Percentiles rank a stretch among this genome's conserved stretches.
These are phyloP conservation scores for Egretta garzetta DNA, from an alignment of 2,113 vertebrate species.

Conservation along the genomic window DNA sequence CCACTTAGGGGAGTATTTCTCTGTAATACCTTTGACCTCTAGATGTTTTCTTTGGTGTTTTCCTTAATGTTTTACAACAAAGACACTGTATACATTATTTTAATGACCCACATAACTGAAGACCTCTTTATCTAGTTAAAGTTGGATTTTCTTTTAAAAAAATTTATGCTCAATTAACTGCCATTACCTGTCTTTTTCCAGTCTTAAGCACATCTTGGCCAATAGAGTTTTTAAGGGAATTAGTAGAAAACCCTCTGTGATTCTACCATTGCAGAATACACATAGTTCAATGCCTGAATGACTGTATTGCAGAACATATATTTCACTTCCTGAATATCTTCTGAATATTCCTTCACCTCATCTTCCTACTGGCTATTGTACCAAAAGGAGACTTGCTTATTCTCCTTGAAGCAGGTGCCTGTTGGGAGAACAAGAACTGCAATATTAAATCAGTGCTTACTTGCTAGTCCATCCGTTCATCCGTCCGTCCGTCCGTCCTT, in stretches of 20 bases:
- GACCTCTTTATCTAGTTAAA: background rate
- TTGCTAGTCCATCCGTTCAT: too few species aligned
- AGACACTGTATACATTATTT: background rate
- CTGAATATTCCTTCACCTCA: too few species aligned
- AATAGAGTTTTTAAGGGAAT: background rate
- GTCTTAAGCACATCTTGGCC: background rate
- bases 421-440: background rate
- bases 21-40: background rate
- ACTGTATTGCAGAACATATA: background rate
- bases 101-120: background rate
- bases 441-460: background rate
- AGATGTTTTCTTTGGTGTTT: background rate
- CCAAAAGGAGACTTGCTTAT: background rate
- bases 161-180: background rate
- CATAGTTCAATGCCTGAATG: background rate
- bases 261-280: background rate
- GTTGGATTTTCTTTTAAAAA: background rate
- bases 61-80: background rate
- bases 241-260: background rate
- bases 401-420: background rate
- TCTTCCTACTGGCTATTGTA: background rate
- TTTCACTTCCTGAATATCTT: background rate
- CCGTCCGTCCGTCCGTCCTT: accelerated
- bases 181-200: background rate
- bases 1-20: background rate